Percentiles rank a stretch among this genome's conserved stretches.
phyloP scores from a whole-genome alignment of 2,888 invertebrate species.

The Macrosoma leucophasiata region DNA sequence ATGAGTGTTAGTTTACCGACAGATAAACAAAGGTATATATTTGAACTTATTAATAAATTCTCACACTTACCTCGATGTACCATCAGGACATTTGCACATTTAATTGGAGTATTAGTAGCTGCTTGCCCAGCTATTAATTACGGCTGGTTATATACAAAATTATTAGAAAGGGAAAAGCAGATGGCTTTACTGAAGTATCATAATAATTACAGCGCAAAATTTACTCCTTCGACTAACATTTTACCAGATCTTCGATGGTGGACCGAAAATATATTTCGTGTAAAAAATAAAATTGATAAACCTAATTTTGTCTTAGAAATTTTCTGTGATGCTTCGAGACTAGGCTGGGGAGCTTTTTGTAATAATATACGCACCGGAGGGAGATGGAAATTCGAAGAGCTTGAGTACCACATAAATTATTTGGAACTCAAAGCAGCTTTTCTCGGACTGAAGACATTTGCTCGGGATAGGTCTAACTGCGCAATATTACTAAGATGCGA shows the following conservation, averaged over 20 bases:
- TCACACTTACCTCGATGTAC: neutral
- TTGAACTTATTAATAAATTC: neutral
- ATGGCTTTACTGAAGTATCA: neutral
- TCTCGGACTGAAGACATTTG: conserved; percentile 7
- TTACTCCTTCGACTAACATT: conserved; percentile 6
- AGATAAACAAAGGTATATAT: neutral
- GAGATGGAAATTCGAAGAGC: conserved; percentile 5
- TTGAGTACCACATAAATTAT: conserved; percentile 8
- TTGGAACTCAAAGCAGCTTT: conserved; percentile 5
- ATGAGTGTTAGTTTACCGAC: neutral
- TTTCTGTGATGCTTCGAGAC: conserved; percentile 16
- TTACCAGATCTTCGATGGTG: conserved; percentile 8
- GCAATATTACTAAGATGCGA: conserved; percentile 9
- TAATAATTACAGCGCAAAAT: conserved; percentile 6
- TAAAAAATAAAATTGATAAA: neutral
- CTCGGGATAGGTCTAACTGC: conserved; percentile 1
- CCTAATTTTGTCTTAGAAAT: conserved; percentile 12
- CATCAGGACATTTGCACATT: neutral
- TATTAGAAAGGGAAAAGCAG: neutral
- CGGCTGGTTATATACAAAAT: neutral
- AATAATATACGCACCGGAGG: conserved; percentile 9
- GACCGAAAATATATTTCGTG: conserved; percentile 5
- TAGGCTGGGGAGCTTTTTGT: conserved; percentile 20
- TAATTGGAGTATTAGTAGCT: neutral
- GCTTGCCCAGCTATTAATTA: conserved; percentile 2